phyloP scores from a whole-genome alignment of 2,888 invertebrate genomes.

The Mayetiola destructor region DNA sequence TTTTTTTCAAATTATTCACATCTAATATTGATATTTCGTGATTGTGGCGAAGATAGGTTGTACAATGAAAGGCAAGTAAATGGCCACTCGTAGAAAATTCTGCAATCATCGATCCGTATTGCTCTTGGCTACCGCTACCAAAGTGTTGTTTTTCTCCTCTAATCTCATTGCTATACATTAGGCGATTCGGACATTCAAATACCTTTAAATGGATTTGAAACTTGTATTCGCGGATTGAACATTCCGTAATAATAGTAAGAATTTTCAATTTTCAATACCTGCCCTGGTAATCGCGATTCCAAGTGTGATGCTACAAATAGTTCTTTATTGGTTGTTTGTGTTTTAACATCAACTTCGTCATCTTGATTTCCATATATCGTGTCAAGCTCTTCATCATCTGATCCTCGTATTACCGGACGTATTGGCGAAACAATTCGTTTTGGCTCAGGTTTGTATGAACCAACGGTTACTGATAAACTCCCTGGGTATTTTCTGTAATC shows the following conservation, averaged over 20 bases:
- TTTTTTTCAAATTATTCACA: neutral
- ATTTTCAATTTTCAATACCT: neutral
- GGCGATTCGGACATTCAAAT: neutral
- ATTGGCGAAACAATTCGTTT: neutral
- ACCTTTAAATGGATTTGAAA: neutral
- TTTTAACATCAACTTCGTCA: neutral
- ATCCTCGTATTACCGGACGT: neutral
- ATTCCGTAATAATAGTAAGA: neutral
- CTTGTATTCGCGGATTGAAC: neutral
- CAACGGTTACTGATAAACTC: neutral
- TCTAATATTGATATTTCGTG: neutral
- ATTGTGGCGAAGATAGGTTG: neutral
- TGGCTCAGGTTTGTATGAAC: neutral
- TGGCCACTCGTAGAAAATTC: neutral
- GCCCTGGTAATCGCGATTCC: neutral
- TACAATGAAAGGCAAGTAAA: neutral
- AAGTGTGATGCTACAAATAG: neutral
- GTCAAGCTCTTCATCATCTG: neutral
- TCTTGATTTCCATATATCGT: neutral
- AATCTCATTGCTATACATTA: neutral
- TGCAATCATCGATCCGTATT: neutral
- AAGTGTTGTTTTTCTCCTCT: neutral
- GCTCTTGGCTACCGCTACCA: neutral
- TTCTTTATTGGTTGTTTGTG: neutral
- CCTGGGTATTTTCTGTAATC: constrained; percentile 5